Conservation (phyloP, 2,888 invertebrate genomes). For the Volucella bombylans region DNA sequence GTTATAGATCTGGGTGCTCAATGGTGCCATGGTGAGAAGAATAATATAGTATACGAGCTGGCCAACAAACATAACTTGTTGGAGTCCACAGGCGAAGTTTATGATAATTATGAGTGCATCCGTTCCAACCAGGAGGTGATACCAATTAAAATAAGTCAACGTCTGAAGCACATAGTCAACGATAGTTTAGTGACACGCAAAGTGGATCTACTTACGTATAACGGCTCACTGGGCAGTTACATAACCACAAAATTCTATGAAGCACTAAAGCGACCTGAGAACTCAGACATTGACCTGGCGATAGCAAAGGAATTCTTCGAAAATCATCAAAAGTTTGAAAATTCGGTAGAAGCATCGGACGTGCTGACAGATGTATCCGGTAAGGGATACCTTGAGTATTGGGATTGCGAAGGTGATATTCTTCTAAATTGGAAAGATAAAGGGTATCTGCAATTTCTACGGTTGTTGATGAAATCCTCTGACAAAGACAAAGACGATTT, state of each 20-base stretch:
- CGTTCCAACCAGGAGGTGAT: constrained; percentile 81
- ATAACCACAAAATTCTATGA: constrained; percentile 80
- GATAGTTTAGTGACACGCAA: constrained; percentile 81
- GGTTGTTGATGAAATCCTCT: constrained; percentile 84
- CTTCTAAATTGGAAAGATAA: constrained; percentile 89
- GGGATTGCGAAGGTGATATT: constrained; percentile 88
- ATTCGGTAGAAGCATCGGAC: constrained; percentile 85
- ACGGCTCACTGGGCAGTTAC: constrained; percentile 80
- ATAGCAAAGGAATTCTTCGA: constrained; percentile 84
- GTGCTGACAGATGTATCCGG: constrained; percentile 87
- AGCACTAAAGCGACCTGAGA: constrained; percentile 78
- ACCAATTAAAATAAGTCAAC: constrained; percentile 80
- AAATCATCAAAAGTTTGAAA: constrained; percentile 84
- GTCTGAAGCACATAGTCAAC: constrained; percentile 82
- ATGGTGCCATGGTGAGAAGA: constrained; percentile 82
- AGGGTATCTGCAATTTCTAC: constrained; percentile 87
- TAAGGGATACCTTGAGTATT: constrained; percentile 85
- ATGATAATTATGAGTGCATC: constrained; percentile 80
- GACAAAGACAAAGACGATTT: constrained; percentile 75
- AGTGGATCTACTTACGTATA: constrained; percentile 79
- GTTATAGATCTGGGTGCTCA: constrained; percentile 82
- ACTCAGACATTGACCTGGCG: constrained; percentile 81
- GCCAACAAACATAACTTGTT: constrained; percentile 79
- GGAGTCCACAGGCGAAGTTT: constrained; percentile 80
- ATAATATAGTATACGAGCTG: constrained; percentile 81